Conservation (phyloP, 2,888 invertebrate genomes). For the Anarsia innoxiella region DNA sequence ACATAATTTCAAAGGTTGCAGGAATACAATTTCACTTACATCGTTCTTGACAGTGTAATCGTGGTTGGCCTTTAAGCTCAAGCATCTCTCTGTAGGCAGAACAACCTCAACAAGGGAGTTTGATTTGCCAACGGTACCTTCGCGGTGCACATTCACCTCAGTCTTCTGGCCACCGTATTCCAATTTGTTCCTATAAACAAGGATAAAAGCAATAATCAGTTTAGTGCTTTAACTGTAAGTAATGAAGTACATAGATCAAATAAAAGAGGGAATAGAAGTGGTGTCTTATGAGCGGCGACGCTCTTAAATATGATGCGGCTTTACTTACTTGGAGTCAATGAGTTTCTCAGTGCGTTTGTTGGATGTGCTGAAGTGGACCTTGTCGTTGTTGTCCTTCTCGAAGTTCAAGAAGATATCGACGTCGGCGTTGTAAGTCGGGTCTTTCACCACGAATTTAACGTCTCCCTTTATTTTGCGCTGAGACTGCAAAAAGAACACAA, state of each 20-base stretch:
- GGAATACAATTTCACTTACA: too few species aligned
- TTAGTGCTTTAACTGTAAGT: too few species aligned
- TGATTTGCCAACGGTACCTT: conserved; percentile 41
- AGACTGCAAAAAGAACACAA: conserved; percentile 37
- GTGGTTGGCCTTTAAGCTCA: conserved; percentile 51
- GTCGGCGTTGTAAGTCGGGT: conserved; percentile 77
- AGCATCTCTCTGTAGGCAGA: conserved; percentile 56
- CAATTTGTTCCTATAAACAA: conserved; percentile 54
- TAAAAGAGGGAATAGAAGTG: too few species aligned
- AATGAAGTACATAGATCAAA: too few species aligned
- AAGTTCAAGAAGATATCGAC: conserved; percentile 80
- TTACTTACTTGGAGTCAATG: conserved; percentile 78
- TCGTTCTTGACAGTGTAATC: conserved; percentile 36
- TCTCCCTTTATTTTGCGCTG: conserved; percentile 77
- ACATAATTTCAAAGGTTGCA: too few species aligned
- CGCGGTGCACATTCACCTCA: conserved; percentile 46
- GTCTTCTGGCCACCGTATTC: conserved; percentile 54
- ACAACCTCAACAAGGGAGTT: conserved; percentile 50
- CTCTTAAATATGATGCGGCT: too few species aligned
- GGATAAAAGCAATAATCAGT: too few species aligned
- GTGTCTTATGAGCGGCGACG: too few species aligned
- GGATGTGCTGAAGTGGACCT: conserved; percentile 78
- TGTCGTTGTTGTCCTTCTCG: conserved; percentile 81
- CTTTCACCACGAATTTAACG: conserved; percentile 76
- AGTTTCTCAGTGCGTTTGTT: conserved; percentile 68